Percentiles rank a stretch among this genome's conserved stretches.
phyloP scores from a whole-genome alignment of 2,113 vertebrate species.

The Meriones unguiculatus region DNA sequence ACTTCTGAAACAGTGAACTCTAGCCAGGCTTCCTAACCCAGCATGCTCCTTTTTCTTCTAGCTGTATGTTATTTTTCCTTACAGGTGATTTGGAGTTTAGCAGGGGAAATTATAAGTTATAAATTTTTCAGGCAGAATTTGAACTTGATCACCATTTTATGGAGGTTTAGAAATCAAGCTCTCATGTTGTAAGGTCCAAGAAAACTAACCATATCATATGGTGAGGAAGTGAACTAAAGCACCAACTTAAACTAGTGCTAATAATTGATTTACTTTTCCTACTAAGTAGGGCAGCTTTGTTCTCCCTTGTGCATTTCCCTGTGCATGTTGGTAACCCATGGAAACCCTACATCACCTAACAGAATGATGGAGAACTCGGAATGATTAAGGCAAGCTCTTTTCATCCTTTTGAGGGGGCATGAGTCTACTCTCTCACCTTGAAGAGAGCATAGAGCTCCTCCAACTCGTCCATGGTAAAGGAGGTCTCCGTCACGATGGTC shows the following conservation, averaged over 20 bases:
- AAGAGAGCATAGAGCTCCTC: slow-evolving; percentile 97
- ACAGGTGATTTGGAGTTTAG: neutral
- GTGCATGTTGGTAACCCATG: neutral
- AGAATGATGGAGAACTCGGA: slow-evolving; percentile 8
- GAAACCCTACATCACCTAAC: neutral
- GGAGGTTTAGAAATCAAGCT: neutral
- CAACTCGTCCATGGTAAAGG: slow-evolving; percentile 95
- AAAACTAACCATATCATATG: neutral
- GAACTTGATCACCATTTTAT: neutral
- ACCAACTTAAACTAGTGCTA: neutral
- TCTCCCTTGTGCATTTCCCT: neutral
- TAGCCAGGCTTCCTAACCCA: too few relatives aligned
- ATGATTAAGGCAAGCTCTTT: neutral
- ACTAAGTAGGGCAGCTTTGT: neutral
- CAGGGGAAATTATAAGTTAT: neutral
- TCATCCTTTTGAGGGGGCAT: neutral
- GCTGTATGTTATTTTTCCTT: neutral
- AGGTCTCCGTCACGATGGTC: slow-evolving; percentile 97
- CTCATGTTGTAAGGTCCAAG: neutral
- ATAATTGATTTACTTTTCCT: neutral
- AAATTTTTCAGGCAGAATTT: slow-evolving; percentile 36
- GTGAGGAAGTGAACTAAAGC: neutral
- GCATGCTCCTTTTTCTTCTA: neutral
- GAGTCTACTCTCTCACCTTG: slow-evolving; percentile 89
- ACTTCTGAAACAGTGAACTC: neutral